phyloP scores from a whole-genome alignment of 2,797 vertebrate species.

The Schizothorax lantsangensis region DNA sequence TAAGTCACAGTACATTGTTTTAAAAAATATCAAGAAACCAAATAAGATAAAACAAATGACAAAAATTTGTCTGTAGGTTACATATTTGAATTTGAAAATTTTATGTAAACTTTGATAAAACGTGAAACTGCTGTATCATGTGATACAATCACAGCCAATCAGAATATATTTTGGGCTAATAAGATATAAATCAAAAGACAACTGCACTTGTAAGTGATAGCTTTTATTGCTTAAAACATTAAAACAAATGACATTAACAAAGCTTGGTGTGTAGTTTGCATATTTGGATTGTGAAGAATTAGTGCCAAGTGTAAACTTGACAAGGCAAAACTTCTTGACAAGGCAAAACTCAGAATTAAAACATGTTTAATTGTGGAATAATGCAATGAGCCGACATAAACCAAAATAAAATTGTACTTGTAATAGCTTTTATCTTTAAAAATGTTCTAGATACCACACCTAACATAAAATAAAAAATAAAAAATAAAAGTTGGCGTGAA shows the following conservation, averaged over 20 bases:
- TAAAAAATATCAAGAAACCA: not conserved
- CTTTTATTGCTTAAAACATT: not conserved
- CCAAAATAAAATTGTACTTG: not conserved
- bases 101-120: not conserved
- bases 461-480: not conserved
- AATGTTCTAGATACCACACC: not conserved
- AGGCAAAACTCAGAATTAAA: not conserved
- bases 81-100: not conserved
- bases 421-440: not conserved
- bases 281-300: not conserved
- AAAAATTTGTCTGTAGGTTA: not conserved
- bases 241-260: not conserved
- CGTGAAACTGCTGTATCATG: not conserved
- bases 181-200: not conserved
- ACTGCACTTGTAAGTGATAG: not conserved
- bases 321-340: not conserved
- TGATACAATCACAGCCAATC: not conserved
- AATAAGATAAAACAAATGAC: not conserved
- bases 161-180: not conserved
- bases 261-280: not conserved
- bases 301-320: not conserved
- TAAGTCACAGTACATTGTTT: not conserved
- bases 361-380: not conserved
- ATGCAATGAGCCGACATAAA: not conserved
- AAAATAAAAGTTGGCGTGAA: not conserved